Percentiles rank a stretch among this genome's conserved stretches.
These are phyloP conservation scores for Chamaetylas fuelleborni DNA, from an alignment of 2,113 vertebrate genomes.

Conservation along the genomic window DNA sequence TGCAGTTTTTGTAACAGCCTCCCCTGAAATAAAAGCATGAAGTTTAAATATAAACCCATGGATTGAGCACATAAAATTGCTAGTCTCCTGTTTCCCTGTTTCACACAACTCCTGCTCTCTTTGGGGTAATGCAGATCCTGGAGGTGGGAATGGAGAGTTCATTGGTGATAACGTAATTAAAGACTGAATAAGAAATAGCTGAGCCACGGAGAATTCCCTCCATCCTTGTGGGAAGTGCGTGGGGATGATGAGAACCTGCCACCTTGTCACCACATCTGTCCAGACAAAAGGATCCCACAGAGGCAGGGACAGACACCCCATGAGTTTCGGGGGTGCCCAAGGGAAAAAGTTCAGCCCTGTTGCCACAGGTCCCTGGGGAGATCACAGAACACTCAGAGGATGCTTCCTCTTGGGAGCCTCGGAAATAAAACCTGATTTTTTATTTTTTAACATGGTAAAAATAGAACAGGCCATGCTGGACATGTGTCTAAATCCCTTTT, in stretches of 20 bases:
- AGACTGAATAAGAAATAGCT: background rate
- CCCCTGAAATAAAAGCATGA: background rate
- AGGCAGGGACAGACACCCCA: constrained; percentile 11
- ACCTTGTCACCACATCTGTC: constrained; percentile 19
- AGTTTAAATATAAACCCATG: background rate
- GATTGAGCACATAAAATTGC: background rate
- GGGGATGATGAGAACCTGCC: constrained; percentile 46
- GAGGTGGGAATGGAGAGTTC: background rate
- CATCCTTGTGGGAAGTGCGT: background rate
- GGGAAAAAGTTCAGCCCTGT: constrained; percentile 54
- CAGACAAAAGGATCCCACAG: constrained; percentile 46
- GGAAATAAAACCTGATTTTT: background rate
- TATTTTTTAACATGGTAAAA: background rate
- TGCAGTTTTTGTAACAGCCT: background rate
- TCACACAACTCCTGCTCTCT: background rate
- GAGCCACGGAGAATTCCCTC: background rate
- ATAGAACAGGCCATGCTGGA: background rate
- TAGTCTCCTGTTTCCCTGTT: background rate
- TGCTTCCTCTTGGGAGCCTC: background rate
- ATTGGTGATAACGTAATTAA: background rate
- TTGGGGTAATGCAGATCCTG: background rate
- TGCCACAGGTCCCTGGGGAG: background rate
- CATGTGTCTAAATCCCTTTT: background rate
- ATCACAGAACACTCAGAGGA: background rate
- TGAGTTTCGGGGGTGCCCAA: constrained; percentile 37